These are phyloP conservation scores for Sebastes diploproa DNA, from an alignment of 2,797 vertebrate species.

Conservation along the genomic window DNA sequence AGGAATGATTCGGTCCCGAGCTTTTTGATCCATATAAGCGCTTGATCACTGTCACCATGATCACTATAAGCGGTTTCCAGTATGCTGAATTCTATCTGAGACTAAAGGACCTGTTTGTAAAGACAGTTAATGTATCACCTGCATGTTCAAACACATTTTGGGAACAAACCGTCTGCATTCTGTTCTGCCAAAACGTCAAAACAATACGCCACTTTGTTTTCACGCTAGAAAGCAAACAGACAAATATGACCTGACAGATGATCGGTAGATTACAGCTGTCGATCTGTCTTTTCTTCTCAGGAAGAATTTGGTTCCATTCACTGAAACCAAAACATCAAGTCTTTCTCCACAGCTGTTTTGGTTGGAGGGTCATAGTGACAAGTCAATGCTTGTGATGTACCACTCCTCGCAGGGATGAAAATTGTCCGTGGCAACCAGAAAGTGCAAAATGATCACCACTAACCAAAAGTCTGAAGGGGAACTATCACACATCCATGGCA, in stretches of 20 bases:
- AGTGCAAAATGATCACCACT: slow-evolving; percentile 41
- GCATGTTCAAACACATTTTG: not conserved
- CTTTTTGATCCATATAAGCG: too few relatives aligned
- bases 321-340: not conserved
- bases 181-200: not conserved
- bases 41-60: too few relatives aligned
- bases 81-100: not conserved
- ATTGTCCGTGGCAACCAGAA: not conserved
- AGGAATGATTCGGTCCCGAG: too few relatives aligned
- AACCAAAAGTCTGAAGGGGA: not conserved
- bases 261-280: not conserved
- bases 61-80: too few relatives aligned
- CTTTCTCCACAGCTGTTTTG: not conserved
- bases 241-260: not conserved
- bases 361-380: not conserved
- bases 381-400: slow-evolving; percentile 2
- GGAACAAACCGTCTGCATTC: not conserved
- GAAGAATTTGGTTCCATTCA: not conserved
- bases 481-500: too few relatives aligned
- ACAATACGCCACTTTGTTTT: not conserved
- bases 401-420: not conserved
- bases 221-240: not conserved
- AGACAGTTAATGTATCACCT: not conserved
- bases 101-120: not conserved
- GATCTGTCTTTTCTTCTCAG: not conserved